Base-by-base conservation (phyloP, 2,888 invertebrate species). In the Acanthacorydalis orientalis region DNA sequence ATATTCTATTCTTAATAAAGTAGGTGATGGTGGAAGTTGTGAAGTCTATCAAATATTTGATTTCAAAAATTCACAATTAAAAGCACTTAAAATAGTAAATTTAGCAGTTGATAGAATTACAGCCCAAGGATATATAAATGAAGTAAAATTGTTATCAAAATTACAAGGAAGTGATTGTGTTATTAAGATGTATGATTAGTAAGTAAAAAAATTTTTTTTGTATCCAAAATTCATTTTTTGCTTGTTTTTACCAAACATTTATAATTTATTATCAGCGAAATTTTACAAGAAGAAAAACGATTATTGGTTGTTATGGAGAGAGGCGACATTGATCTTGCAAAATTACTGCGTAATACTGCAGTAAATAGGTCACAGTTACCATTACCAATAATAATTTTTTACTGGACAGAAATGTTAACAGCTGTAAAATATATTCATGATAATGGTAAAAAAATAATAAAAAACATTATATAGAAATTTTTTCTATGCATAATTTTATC, bases 341-440 rank as follows among this genome's bases (percentile, higher is more conserved):
- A 79, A 55, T 78, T 90, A 52, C 68, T 91, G 51, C 71, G 59
- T 59, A 69, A 64, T 61, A 64, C 74, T 48, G 68, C 68, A 50
- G 55, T 55, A 2, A 57, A 55, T 44, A 62, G 67, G 52, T 61
- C 65, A 4, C 64, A 68, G 52, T 67, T 88, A 48, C 80, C 84
- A 44, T 70, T 81, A n/a, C 78, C 82, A 48, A 80, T 83, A 60
- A 75, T 92, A 47, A 72, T 85, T 53, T 86, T 83, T 64, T 93
- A 90, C 68, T 95, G 95, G 89, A 79, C 82, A 62, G 87, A 92
- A 67, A 96, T 97, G 90, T 69, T 97, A 47, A 75, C 78, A 50
- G 88, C 91, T 32, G 96, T 97, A 4, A 73, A 82, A 57, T 85
- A 88, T 58, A 91, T 97, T 59, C 96, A 97, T 59, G 75, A 81